phyloP scores from a whole-genome alignment of 2,797 vertebrate species.

The Trachurus trachurus region DNA sequence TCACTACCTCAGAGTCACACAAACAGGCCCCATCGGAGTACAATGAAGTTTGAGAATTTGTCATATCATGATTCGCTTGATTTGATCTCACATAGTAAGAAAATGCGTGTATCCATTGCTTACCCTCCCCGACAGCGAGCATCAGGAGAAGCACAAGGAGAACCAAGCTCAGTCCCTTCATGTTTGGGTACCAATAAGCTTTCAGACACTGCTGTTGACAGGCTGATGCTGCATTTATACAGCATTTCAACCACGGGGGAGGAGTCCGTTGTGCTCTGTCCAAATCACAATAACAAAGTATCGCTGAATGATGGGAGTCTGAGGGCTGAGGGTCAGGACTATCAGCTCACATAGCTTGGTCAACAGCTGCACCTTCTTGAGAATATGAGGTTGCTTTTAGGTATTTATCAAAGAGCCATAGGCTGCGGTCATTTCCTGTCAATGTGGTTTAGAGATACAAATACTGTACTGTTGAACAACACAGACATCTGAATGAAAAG shows the following conservation, averaged over 20 bases:
- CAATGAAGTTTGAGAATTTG: slow-evolving; percentile 23
- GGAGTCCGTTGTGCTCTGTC: slow-evolving; percentile 76
- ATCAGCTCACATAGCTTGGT: slow-evolving; percentile 47
- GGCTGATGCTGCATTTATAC: slow-evolving; percentile 84
- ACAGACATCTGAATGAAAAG: slow-evolving; percentile 18
- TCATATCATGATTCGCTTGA: slow-evolving; percentile 37
- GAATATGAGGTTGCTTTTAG: slow-evolving; percentile 14
- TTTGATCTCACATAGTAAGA: slow-evolving; percentile 44
- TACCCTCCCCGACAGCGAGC: slow-evolving; percentile 82
- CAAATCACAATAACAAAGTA: slow-evolving; percentile 77
- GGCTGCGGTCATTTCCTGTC: neutral
- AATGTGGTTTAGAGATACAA: slow-evolving; percentile 13
- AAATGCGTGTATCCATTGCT: slow-evolving; percentile 56
- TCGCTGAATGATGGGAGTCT: slow-evolving; percentile 67
- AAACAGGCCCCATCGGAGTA: slow-evolving; percentile 6
- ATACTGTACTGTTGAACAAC: neutral
- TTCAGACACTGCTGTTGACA: slow-evolving; percentile 73
- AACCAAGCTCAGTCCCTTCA: slow-evolving; percentile 83
- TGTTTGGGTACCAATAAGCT: slow-evolving; percentile 73
- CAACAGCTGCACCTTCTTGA: slow-evolving; percentile 42
- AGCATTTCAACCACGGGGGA: slow-evolving; percentile 76
- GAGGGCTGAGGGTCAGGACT: slow-evolving; percentile 58
- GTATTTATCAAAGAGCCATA: neutral
- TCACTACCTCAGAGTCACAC: slow-evolving; percentile 9
- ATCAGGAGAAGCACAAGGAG: slow-evolving; percentile 83